Evolutionary conservation across 2,797 vertebrate species (phyloP).

Genomic region (Alfaro cultratus): DNA sequence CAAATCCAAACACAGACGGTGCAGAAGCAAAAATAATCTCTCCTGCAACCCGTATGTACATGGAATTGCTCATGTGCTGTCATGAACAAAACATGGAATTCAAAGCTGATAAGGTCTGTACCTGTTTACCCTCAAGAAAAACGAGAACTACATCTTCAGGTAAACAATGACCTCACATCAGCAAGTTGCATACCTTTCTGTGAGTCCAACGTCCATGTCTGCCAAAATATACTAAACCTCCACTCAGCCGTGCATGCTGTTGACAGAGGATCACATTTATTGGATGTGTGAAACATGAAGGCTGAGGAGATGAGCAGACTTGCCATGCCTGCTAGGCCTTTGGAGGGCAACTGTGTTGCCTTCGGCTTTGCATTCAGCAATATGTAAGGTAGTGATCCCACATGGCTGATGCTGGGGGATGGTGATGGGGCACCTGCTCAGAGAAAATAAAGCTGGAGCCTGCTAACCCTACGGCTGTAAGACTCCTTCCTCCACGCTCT

Average conservation of each 20-base stretch:
- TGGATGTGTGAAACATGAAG: constrained; percentile 63
- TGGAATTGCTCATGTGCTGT: constrained; percentile 13
- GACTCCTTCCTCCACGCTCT: constrained; percentile 35
- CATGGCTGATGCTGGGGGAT: constrained; percentile 53
- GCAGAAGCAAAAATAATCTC: constrained; percentile 10
- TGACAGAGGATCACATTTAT: constrained; percentile 67
- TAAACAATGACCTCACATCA: constrained; percentile 70
- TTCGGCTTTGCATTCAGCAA: constrained; percentile 71
- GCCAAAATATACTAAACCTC: constrained; percentile 68
- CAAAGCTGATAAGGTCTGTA: constrained; percentile 21
- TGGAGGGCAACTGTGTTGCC: constrained; percentile 60
- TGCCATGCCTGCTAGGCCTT: constrained; percentile 43
- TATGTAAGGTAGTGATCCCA: constrained; percentile 63
- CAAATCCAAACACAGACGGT: constrained; percentile 36
- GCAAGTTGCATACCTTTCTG: constrained; percentile 68
- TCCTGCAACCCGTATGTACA: constrained; percentile 12
- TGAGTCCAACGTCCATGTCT: constrained; percentile 63
- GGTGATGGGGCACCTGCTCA: constrained; percentile 38
- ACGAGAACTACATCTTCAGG: constrained; percentile 53
- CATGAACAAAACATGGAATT: constrained; percentile 13
- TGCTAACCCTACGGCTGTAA: constrained; percentile 53
- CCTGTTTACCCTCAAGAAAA: constrained; percentile 20
- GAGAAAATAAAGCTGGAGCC: constrained; percentile 53
- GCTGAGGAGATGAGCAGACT: constrained; percentile 65
- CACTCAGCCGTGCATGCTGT: constrained; percentile 43